Evolutionary conservation across 2,797 vertebrate genomes (phyloP), one percentile per base, ranked within the genome.

Genomic region (Syngnathus acus): DNA sequence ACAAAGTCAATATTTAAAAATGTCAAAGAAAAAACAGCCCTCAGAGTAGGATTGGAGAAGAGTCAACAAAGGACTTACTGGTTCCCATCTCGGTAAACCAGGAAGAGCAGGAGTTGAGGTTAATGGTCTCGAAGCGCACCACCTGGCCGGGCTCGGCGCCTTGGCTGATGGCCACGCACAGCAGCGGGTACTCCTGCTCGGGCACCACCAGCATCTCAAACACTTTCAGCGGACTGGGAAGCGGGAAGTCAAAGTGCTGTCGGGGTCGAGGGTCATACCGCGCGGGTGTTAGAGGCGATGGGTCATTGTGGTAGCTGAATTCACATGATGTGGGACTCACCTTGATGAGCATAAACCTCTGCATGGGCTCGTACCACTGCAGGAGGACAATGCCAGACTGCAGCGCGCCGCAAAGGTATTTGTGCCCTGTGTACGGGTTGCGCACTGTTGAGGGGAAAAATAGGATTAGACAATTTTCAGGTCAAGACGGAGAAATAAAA

Each of bases 341-440:
- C 95, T 96, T 98, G 87, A 99, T 97, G 73, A 99, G 92, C 97
- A 99, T 98, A 82, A 99, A 99, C 84, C 93, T 98, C 90, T 99
- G 95, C 97, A 99, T 96, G 63, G 97, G 97, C 81, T 99, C 97
- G 86, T 99, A 98, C 97, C 97, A 99, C 92, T 99, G 96, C 67
- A 99, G 87, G 38, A 99, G 90, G 66, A 99, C 95, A 59, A 99
- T 98, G 73, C 97, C 95, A 70, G 95, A 95, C 90, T 95, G 95
- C 82, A 99, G 81, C 0, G 97, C 97, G 50, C 97, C 97, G 65
- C 97, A 99, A 76, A 99, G 89, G 81, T 99, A 99, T 84, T 98
- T 99, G 68, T 96, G 94, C 62, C 97, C 97, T 0, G 96, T 98
- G 69, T 99, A 98, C 0, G 95, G 96, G 76, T 99, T 99, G 80